Evolutionary conservation across 2,113 vertebrate genomes (phyloP), one percentile per base, ranked within the genome.

Genomic region (Arenaria interpres): DNA sequence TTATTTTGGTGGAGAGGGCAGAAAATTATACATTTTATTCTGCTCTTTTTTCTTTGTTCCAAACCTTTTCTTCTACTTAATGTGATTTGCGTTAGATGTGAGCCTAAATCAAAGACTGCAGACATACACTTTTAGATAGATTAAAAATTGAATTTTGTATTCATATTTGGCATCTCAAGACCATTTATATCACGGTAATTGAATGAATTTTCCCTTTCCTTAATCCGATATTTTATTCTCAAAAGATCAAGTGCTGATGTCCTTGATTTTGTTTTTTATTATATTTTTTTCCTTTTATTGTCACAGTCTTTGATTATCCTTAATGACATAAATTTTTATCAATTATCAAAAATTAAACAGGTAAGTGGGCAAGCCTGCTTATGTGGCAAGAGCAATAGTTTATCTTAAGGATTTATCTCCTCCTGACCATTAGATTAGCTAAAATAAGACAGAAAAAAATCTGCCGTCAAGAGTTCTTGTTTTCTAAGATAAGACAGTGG

Each of bases 201-300:
- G 62, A 85, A 94, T 89, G 6, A 73, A 23, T 88, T 93, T 88
- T 69, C 48, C 8, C 12, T 85, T 75, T 69, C 56, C 89, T 91
- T 95, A 95, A 93, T 89, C 57, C n/a, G 83, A 13, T 90, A 73
- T 68, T 89, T 94, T 83, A 25, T 79, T 94, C 54, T 83, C 41
- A 46, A 32, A 82, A 48, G 74, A 82, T 60, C 1, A 0, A 88
- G 32, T 83, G 24, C 43, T 46, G 19, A 57, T 85, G 72, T 79
- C 78, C 63, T 82, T 89, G 57, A 48, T n/a, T 91, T 90, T 48
- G 2, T 4, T 46, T 89, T 72, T 57, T 53, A 14, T 75, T 51
- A 7, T 27, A 10, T 54, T 74, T 82, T 81, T 83, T 89, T 74
- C 64, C 14, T 83, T 92, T 79, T 73, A 48, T 35, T 75, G 16